Base-by-base conservation (phyloP, 2,113 vertebrate genomes). In the Ia io region DNA sequence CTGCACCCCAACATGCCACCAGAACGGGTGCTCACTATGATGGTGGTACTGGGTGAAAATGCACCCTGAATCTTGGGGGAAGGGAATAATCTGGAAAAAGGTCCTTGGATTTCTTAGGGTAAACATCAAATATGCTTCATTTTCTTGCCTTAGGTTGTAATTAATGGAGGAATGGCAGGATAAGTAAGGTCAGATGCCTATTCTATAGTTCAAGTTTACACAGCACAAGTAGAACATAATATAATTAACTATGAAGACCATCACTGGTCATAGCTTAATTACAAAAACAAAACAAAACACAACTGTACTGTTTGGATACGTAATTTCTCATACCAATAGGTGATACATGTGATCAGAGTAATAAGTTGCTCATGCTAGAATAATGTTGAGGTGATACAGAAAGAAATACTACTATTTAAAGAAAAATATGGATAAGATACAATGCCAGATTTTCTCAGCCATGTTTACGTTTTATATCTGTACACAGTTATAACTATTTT, bases 401-500 rank as follows among this genome's bases (percentile, higher is more conserved):
- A 76, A 89, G 69, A 88, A 93, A 84, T 76, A 49, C 13, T 3
- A 35, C 12, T 53, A 8, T 53, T 94, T 61, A 91, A 44, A 59
- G 83, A 61, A 89, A 84, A 53, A 67, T 59, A 20, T 37, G 82
- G 78, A 53, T 35, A 69, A 35, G 61, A 40, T 70, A 35, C 93
- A 88, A 89, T 42, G 63, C 18, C 71, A 30, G 56, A 47, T 47
- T 61, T 94, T 2, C 20, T 96, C 65, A 63, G 56, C 49, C 49
- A 94, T 70, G 25, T n/a, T 63, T 47, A 92, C 69, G 59, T 49
- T 74, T 94, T 44, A 84, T 18, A 80, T 51, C 77, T 95, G 37
- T 23, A 37, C 49, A 76, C 5, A 35, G 44, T 1, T 95, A 0
- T 80, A 63, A 67, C 32, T 47, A 30, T 49, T 25, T 79, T 86